phyloP scores from a whole-genome alignment of 1,140 invertebrate species.

The Sitophilus oryzae region DNA sequence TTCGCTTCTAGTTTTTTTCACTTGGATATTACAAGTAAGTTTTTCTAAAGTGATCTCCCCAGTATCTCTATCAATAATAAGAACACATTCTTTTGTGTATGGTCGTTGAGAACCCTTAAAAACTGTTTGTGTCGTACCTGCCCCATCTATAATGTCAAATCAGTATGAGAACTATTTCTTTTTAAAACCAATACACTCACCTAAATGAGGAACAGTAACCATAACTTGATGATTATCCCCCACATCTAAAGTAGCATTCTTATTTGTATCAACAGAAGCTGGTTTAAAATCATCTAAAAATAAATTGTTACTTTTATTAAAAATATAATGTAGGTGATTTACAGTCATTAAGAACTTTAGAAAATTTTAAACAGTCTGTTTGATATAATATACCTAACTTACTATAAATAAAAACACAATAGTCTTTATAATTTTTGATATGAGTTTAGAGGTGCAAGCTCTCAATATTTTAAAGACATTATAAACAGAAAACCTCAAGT shows the following conservation, averaged over 20 bases:
- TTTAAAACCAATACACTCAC: conserved; percentile 42
- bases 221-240: conserved; percentile 83
- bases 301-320: conserved; percentile 3
- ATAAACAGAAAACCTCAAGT: too few relatives aligned
- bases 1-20: conserved; percentile 86
- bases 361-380: too few relatives aligned
- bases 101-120: conserved; percentile 90
- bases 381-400: too few relatives aligned
- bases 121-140: conserved; percentile 81
- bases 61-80: conserved; percentile 86
- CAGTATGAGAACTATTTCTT: neutral
- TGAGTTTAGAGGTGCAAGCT: too few relatives aligned
- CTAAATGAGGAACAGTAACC: conserved; percentile 87
- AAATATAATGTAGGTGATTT: too few relatives aligned
- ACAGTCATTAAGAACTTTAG: too few relatives aligned
- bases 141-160: conserved; percentile 55
- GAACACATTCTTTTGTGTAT: conserved; percentile 86
- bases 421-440: too few relatives aligned
- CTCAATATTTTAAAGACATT: neutral
- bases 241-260: conserved; percentile 84
- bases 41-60: conserved; percentile 91
- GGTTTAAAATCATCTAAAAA: conserved; percentile 94
- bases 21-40: conserved; percentile 82
- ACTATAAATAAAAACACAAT: too few relatives aligned
- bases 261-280: conserved; percentile 86